Evolutionary conservation across 2,888 invertebrate genomes (phyloP).

Genomic region (Ctena decussata): DNA sequence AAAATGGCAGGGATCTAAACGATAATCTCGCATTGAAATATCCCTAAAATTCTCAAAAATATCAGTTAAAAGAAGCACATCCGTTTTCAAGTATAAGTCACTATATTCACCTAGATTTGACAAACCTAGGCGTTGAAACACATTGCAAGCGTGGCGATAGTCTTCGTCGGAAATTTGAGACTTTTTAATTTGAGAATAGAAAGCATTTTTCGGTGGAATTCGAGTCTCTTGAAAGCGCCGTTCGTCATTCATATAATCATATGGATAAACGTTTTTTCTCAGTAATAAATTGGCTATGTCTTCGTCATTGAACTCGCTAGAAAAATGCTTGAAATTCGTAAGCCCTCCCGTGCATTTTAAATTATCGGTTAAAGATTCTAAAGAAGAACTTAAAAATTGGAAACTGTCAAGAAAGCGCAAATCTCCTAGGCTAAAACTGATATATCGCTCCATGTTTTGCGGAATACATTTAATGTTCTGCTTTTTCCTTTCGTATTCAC

Average conservation of each 20-base stretch:
- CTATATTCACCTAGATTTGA: background rate
- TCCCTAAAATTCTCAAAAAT: constrained; percentile 82
- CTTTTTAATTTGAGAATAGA: background rate
- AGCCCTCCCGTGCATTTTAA: constrained; percentile 7
- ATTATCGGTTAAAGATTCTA: background rate
- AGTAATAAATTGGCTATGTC: background rate
- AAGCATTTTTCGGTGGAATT: background rate
- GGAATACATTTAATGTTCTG: background rate
- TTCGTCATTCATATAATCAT: background rate
- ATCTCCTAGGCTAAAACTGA: constrained; percentile 12
- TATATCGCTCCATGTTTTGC: constrained; percentile 59
- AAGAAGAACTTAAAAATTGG: constrained; percentile 4
- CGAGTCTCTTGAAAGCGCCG: background rate
- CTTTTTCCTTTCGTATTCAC: background rate
- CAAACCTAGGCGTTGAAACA: constrained; percentile 33
- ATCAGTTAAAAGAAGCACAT: constrained; percentile 78
- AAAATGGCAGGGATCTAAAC: constrained; percentile 76
- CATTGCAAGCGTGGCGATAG: constrained; percentile 63
- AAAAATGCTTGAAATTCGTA: background rate
- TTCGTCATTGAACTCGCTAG: background rate
- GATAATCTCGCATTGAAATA: constrained; percentile 67
- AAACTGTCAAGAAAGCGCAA: background rate
- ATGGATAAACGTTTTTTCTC: constrained; percentile 4
- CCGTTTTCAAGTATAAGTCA: constrained; percentile 10
- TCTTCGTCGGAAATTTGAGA: constrained; percentile 42